Conservation (phyloP, 1,140 invertebrate species). For the Maconellicoccus hirsutus region DNA sequence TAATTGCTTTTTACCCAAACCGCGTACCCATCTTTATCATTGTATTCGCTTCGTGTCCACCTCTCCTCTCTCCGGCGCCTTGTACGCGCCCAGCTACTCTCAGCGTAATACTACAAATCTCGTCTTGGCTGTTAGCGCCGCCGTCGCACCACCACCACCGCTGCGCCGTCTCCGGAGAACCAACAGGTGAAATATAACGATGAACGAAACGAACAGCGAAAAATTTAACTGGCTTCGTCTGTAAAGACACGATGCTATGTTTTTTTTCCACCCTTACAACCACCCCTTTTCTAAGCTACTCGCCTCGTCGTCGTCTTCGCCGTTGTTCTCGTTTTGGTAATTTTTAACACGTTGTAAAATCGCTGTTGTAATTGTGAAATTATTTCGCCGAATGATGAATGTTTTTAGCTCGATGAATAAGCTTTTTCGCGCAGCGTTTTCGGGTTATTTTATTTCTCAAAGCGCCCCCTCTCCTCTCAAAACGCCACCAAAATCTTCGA, state of each 20-base stretch:
- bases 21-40: too few species aligned
- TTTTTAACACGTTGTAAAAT: too few species aligned
- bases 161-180: background rate
- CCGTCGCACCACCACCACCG: too few species aligned
- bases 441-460: too few species aligned
- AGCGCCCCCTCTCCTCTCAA: too few species aligned
- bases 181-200: slow-evolving; percentile 8
- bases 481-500: too few species aligned
- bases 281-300: background rate
- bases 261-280: background rate
- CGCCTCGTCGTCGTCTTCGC: background rate
- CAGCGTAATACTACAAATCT: background rate
- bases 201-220: background rate
- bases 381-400: background rate
- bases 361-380: too few species aligned
- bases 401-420: background rate
- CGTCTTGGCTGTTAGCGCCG: too few species aligned
- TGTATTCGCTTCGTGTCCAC: too few species aligned
- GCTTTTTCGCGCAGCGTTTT: too few species aligned
- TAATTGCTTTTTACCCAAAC: background rate
- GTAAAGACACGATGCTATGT: background rate
- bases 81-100: background rate
- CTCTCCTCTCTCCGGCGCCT: background rate
- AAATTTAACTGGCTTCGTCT: background rate
- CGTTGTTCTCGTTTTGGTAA: background rate